Conservation (phyloP, 1,140 invertebrate genomes). For the Calliphora vicina region DNA sequence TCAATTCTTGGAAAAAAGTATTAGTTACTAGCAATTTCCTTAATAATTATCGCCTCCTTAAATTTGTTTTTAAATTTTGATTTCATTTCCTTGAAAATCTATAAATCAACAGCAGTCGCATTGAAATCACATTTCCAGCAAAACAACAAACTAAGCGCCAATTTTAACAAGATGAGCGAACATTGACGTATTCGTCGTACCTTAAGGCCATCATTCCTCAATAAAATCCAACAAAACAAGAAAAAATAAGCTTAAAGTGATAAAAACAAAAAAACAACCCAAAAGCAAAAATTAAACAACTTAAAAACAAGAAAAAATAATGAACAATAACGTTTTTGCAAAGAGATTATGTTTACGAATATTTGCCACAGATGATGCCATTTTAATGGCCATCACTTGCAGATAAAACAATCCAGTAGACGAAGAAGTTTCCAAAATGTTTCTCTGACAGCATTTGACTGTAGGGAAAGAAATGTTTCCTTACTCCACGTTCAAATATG, state of each 20-base stretch:
- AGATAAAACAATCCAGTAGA: not conserved
- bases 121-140: no score
- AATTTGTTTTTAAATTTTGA: no score
- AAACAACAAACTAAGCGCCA: not conserved
- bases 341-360: not conserved
- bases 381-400: not conserved
- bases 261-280: not conserved
- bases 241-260: not conserved
- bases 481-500: no score
- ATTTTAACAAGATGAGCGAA: not conserved
- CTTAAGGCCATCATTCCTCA: not conserved
- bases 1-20: no score
- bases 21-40: no score
- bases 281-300: not conserved
- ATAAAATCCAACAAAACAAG: not conserved
- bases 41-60: no score
- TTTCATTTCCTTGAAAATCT: no score
- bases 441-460: not conserved
- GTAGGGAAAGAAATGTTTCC: not conserved
- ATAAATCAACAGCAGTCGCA: no score
- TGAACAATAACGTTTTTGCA: not conserved
- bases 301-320: not conserved
- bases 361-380: not conserved
- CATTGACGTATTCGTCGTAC: not conserved
- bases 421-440: not conserved